These are phyloP conservation scores for Phasianus colchicus DNA, from an alignment of 2,113 vertebrate species.

Conservation along the genomic window DNA sequence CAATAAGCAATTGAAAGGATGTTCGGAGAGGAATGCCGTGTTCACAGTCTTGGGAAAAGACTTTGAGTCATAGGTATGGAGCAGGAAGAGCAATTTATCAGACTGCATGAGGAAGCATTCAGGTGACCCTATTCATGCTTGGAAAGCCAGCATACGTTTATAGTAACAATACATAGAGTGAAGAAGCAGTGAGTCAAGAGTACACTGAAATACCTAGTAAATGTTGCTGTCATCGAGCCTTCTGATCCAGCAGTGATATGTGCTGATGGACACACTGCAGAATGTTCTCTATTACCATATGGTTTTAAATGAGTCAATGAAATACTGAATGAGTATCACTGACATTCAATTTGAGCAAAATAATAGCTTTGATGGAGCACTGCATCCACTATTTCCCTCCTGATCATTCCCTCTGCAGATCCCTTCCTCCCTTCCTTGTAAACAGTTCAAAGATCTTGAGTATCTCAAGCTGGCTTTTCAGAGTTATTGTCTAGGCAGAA, in stretches of 20 bases:
- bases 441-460: accelerated
- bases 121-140: neutral
- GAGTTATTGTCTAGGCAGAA: neutral
- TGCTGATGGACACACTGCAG: neutral
- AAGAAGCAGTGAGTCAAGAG: neutral
- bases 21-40: neutral
- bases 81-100: neutral
- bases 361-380: neutral
- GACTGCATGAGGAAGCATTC: neutral
- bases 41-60: neutral
- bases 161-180: neutral
- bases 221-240: neutral
- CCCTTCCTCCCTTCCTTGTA: neutral
- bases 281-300: neutral
- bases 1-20: neutral
- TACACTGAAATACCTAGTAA: neutral
- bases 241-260: neutral
- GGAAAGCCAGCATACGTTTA: neutral
- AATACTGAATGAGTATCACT: neutral
- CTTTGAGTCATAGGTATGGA: neutral
- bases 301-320: neutral
- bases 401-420: neutral
- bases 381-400: neutral
- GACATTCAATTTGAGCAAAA: neutral
- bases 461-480: neutral